A percentile compares a stretch with the other conserved stretches of the same genome.
These are phyloP conservation scores for Caenorhabditis sinica DNA, from an alignment of 2,888 invertebrate genomes.

Conservation along the genomic window DNA sequence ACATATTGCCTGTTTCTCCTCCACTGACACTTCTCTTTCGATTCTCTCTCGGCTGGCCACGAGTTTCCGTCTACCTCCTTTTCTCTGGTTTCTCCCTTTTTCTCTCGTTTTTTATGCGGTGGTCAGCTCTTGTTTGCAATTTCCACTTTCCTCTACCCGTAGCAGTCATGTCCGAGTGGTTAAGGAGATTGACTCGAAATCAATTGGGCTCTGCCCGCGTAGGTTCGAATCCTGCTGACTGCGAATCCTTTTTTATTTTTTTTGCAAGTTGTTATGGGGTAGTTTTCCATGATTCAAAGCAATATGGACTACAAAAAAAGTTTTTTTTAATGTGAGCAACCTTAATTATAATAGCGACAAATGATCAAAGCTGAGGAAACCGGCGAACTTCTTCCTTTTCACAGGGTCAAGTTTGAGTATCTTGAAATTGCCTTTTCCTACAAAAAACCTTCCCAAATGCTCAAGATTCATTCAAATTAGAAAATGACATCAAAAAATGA, in stretches of 20 bases:
- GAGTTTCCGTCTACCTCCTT: not conserved
- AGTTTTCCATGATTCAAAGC: too few relatives aligned
- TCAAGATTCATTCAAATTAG: too few relatives aligned
- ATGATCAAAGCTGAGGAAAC: too few relatives aligned
- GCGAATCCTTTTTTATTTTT: conserved; percentile 66
- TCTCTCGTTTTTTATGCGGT: not conserved
- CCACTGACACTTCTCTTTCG: too few relatives aligned
- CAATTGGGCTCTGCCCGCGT: conserved; percentile 83
- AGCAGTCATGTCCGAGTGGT: conserved; percentile 82
- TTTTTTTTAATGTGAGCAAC: too few relatives aligned
- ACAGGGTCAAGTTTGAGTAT: too few relatives aligned
- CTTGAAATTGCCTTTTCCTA: too few relatives aligned
- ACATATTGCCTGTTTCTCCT: not conserved
- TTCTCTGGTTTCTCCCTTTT: not conserved
- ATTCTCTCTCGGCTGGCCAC: not conserved
- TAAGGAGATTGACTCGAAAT: conserved; percentile 84
- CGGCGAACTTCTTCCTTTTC: too few relatives aligned
- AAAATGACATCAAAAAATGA: not conserved
- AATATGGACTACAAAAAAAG: too few relatives aligned
- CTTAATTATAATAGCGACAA: too few relatives aligned
- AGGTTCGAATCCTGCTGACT: conserved; percentile 83
- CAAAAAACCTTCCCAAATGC: too few relatives aligned
- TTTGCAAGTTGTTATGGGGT: too few relatives aligned
- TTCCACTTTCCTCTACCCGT: not conserved
- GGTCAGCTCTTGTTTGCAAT: not conserved